Evolutionary conservation across 1,140 invertebrate genomes (phyloP).

Genomic region (Oscheius sp.): DNA sequence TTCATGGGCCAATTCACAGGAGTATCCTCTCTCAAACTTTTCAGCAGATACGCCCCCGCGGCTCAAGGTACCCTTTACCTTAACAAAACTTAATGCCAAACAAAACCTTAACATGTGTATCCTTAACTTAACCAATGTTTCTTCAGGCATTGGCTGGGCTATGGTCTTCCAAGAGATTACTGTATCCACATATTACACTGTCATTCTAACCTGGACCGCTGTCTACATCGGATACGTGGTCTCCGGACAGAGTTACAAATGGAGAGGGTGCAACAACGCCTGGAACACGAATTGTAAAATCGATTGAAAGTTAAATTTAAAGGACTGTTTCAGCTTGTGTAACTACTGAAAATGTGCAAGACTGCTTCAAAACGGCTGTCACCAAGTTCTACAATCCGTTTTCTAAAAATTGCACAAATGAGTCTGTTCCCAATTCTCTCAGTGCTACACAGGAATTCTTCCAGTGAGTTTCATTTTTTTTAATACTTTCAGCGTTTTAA

Average conservation of each 20-base stretch:
- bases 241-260: slow-evolving; percentile 74
- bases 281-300: slow-evolving; percentile 61
- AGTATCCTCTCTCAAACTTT: slow-evolving; percentile 77
- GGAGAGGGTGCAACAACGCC: slow-evolving; percentile 78
- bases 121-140: too few relatives aligned
- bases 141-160: slow-evolving; percentile 80
- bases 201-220: slow-evolving; percentile 1
- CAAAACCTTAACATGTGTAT: too few relatives aligned
- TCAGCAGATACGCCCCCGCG: slow-evolving; percentile 76
- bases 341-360: too few relatives aligned
- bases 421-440: too few relatives aligned
- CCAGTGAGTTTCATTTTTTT: too few relatives aligned
- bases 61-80: slow-evolving; percentile 51
- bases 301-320: too few relatives aligned
- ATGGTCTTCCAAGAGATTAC: slow-evolving; percentile 91
- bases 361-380: too few relatives aligned
- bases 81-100: slow-evolving; percentile 41
- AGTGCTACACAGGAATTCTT: too few relatives aligned
- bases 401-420: too few relatives aligned
- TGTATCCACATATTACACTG: slow-evolving; percentile 70
- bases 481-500: too few relatives aligned
- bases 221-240: slow-evolving; percentile 67
- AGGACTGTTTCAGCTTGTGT: too few relatives aligned
- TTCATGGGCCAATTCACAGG: slow-evolving; percentile 5
- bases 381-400: too few relatives aligned